Base-by-base conservation (phyloP, 2,113 vertebrate species). In the Antidorcas marsupialis region DNA sequence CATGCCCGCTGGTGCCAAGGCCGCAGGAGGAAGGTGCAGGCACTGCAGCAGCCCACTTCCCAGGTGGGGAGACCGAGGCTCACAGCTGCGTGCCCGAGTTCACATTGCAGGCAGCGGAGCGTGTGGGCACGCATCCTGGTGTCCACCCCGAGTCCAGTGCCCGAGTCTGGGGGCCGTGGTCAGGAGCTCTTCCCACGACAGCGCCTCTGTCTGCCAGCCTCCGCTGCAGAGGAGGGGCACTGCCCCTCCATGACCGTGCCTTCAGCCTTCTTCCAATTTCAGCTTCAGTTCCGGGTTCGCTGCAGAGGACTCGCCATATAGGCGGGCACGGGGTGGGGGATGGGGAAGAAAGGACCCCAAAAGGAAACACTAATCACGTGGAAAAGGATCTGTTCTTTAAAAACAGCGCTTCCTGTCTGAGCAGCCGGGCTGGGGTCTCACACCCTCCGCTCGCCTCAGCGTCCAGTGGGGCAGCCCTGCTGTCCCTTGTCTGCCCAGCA, bases 341-440 rank as follows among this genome's bases (percentile, higher is more conserved):
- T 16, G 27, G 43, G 11, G 30, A 14, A 52, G 25, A 64, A 50
- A 39, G 55, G 15, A 17, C 10, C 60, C 71, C 30, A 67, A 64
- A 67, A 47, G 76, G 30, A 36, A 25, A 52, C 14, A 23, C n/a
- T 50, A 47, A 7, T 9, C 27, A 12, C 16, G 0, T 36, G 33
- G 23, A 23, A 74, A 79, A 39, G 4, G 27, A 7, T 57, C 53
- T n/a, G 2, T 39, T 67, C 19, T 64, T 55, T 33, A 15, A 12
- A 19, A 43, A 6, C 25, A 28, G 90, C 27, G 5, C 25, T 7
- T 13, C n/a, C n/a, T 13, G 0, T 59, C 47, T 7, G 50, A 52
- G 28, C 21, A n/a, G 47, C 30, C 0, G 3, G 17, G 10, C 79
- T 3, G 1, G 10, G 10, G 9, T 6, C 5, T 10, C 21, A 11